Percentiles rank a stretch among this genome's conserved stretches.
Conservation (phyloP, 1,140 invertebrate genomes). For the Contarinia nasturtii region DNA sequence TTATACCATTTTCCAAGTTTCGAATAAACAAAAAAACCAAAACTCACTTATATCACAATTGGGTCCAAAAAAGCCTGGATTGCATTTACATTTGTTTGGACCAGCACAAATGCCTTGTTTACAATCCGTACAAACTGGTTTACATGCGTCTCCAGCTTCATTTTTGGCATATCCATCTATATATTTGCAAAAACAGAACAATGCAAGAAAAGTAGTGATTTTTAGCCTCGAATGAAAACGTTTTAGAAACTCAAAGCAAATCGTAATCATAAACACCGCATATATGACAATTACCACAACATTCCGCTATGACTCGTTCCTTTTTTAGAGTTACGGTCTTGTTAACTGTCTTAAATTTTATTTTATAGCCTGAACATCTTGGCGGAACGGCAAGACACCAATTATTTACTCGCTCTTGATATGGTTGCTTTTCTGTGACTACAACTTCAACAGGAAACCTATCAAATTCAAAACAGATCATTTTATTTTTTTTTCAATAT, state of each 20-base stretch:
- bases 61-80: constrained; percentile 69
- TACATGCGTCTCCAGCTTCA: constrained; percentile 37
- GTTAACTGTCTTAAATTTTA: constrained; percentile 49
- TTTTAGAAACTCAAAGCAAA: background rate
- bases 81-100: constrained; percentile 73
- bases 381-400: constrained; percentile 73
- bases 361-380: constrained; percentile 67
- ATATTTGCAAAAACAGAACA: constrained; percentile 7
- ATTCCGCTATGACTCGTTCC: constrained; percentile 56
- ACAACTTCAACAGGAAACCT: constrained; percentile 17
- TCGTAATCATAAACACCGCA: background rate
- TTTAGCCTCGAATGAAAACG: background rate
- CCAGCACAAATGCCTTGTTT: constrained; percentile 66
- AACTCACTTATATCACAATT: constrained; percentile 72
- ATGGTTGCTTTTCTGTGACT: constrained; percentile 58
- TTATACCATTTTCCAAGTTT: background rate
- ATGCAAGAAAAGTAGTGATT: too few relatives aligned
- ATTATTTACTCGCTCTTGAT: constrained; percentile 54
- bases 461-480: background rate
- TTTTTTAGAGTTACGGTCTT: constrained; percentile 53
- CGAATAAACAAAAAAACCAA: background rate
- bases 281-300: constrained; percentile 37
- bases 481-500: background rate
- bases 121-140: constrained; percentile 65
- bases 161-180: constrained; percentile 47